A percentile compares a stretch with the other conserved stretches of the same genome.
phyloP scores from a whole-genome alignment of 2,888 invertebrate species.

The Habrosyne pyritoides region DNA sequence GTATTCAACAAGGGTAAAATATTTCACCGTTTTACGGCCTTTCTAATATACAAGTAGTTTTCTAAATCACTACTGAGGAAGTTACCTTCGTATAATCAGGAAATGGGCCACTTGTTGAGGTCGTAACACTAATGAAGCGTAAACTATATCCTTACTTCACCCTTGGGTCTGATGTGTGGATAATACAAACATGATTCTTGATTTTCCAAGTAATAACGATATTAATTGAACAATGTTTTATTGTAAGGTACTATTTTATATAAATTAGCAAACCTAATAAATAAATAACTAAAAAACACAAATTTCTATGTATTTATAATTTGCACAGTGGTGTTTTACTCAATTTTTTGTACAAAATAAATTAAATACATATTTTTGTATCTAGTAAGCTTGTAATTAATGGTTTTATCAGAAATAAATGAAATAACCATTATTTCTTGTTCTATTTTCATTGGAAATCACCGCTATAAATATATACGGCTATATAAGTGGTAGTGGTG shows the following conservation, averaged over 20 bases:
- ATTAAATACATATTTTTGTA: too few species aligned
- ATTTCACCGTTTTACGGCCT: not conserved
- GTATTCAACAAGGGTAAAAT: too few species aligned
- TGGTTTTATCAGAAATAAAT: too few species aligned
- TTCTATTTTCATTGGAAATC: too few species aligned
- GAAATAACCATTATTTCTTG: too few species aligned
- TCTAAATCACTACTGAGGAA: constrained; percentile 33
- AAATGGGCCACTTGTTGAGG: constrained; percentile 60
- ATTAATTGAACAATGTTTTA: not conserved
- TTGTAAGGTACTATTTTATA: too few species aligned
- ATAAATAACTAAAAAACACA: too few species aligned
- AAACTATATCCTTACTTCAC: constrained; percentile 16
- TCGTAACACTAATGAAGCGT: constrained; percentile 31
- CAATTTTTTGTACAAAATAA: too few species aligned
- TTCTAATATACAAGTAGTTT: constrained; percentile 14
- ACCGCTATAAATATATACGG: not conserved
- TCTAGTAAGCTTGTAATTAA: too few species aligned
- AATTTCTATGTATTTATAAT: not conserved
- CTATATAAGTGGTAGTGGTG: not conserved
- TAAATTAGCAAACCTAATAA: too few species aligned
- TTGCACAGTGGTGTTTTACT: not conserved
- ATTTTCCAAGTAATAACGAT: not conserved
- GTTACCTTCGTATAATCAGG: constrained; percentile 39
- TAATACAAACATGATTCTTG: not conserved
- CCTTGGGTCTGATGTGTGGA: not conserved